Percentiles rank a stretch among this genome's conserved stretches.
Conservation (phyloP, 2,888 invertebrate genomes). For the Resseliella maxima region DNA sequence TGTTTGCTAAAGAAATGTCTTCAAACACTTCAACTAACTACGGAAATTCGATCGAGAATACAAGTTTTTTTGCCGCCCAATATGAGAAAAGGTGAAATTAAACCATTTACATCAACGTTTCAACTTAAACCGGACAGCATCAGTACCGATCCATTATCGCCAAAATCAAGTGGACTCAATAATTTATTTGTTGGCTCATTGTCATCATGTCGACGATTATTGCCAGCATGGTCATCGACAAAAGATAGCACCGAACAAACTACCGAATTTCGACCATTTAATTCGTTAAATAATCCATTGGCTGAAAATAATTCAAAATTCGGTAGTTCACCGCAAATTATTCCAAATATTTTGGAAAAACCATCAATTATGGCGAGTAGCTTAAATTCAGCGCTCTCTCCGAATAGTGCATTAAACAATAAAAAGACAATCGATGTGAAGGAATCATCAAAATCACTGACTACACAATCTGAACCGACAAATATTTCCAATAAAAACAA, state of each 20-base stretch:
- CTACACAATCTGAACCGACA: neutral
- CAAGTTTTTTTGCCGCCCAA: slow-evolving; percentile 76
- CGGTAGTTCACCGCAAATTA: slow-evolving; percentile 64
- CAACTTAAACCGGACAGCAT: neutral
- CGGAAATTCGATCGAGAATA: slow-evolving; percentile 75
- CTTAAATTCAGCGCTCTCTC: slow-evolving; percentile 4
- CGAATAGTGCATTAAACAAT: neutral
- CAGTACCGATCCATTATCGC: neutral
- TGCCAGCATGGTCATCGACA: neutral
- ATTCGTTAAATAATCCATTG: slow-evolving; percentile 63
- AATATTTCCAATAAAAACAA: neutral
- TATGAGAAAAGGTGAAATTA: slow-evolving; percentile 68
- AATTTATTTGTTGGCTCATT: slow-evolving; percentile 16
- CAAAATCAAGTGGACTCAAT: neutral
- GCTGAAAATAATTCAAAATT: slow-evolving; percentile 66
- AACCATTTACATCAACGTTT: slow-evolving; percentile 35
- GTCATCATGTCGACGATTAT: neutral
- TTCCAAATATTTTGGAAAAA: slow-evolving; percentile 65
- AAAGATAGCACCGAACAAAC: slow-evolving; percentile 4
- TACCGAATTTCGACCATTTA: slow-evolving; percentile 10
- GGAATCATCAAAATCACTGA: neutral
- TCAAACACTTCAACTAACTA: slow-evolving; percentile 81
- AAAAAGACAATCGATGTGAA: neutral
- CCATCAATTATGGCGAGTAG: slow-evolving; percentile 62
- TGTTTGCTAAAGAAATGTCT: slow-evolving; percentile 90